Conservation (phyloP, 2,113 vertebrate genomes). For the Raja brachyura region DNA sequence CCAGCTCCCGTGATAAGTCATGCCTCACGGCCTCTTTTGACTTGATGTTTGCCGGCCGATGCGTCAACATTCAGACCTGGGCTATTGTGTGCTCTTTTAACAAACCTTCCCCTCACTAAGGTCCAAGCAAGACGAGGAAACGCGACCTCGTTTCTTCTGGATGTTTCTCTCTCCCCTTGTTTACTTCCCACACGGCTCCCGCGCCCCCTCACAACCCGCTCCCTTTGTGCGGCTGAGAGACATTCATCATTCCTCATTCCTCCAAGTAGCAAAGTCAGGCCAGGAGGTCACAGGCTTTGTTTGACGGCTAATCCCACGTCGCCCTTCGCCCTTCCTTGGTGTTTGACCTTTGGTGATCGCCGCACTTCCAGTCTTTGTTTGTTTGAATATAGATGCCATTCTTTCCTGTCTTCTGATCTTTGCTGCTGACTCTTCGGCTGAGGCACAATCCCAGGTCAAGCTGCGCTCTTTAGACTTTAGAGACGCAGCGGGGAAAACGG, state of each 20-base stretch:
- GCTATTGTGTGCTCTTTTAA: conserved; percentile 19
- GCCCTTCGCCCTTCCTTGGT: neutral
- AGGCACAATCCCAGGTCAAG: no score
- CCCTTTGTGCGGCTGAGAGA: neutral
- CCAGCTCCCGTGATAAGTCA: conserved; percentile 16
- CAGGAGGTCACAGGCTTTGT: conserved; percentile 13
- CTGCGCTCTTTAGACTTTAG: no score
- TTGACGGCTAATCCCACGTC: conserved; percentile 2
- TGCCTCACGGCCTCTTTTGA: neutral
- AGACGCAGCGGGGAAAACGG: no score
- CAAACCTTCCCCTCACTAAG: neutral
- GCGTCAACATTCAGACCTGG: neutral
- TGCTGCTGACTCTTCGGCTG: neutral
- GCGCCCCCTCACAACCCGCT: no score
- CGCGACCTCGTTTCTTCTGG: neutral
- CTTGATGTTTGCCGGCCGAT: conserved; percentile 7
- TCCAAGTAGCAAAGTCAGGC: neutral
- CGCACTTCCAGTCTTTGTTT: neutral
- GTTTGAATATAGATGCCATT: neutral
- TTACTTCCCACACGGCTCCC: neutral
- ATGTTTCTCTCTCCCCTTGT: neutral
- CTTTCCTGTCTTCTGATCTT: conserved; percentile 12
- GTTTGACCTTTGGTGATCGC: neutral
- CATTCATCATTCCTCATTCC: conserved; percentile 25
- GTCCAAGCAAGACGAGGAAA: conserved; percentile 14